A percentile compares a stretch with the other conserved stretches of the same genome.
Conservation (phyloP, 92 coral and sea anemone species). For the Diadumene lineata region DNA sequence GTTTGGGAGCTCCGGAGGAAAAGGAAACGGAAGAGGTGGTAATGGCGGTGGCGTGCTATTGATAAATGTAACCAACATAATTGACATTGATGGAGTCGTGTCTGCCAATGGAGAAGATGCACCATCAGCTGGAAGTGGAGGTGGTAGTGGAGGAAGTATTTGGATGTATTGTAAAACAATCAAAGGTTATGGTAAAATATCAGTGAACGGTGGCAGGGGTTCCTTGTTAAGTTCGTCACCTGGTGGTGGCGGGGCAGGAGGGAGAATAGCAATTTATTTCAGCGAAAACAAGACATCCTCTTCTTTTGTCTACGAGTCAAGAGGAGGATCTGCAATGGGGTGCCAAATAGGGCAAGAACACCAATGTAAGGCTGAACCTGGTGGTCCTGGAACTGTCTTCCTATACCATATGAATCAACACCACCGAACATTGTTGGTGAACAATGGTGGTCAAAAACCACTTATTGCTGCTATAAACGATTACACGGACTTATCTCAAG, state of each 20-base stretch:
- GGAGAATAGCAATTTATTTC: constrained; percentile 69
- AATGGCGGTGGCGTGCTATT: constrained; percentile 73
- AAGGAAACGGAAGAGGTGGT: constrained; percentile 60
- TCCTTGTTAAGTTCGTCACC: constrained; percentile 27
- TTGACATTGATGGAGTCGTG: constrained; percentile 63
- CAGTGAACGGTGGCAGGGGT: constrained; percentile 68
- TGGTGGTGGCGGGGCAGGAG: constrained; percentile 78
- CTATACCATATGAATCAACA: constrained; percentile 65
- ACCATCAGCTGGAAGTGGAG: constrained; percentile 55
- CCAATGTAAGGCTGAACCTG: constrained; percentile 63
- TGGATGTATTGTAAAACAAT: constrained; percentile 72
- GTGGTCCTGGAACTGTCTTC: constrained; percentile 78
- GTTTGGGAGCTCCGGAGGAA: constrained; percentile 75
- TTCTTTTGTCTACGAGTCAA: constrained; percentile 65
- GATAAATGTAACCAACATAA: constrained; percentile 65
- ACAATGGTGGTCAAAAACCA: constrained; percentile 70
- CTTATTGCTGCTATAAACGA: constrained; percentile 50
- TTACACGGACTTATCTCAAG: constrained; percentile 55
- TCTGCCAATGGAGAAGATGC: constrained; percentile 65
- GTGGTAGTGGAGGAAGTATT: constrained; percentile 77
- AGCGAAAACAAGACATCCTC: constrained; percentile 61
- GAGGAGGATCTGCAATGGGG: constrained; percentile 67
- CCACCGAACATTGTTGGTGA: constrained; percentile 63
- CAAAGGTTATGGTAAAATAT: constrained; percentile 62
- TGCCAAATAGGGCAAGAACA: constrained; percentile 39